Percentiles rank a stretch among this genome's conserved stretches.
Conservation (phyloP, 2,113 vertebrate species). For the Hepsetus odoe region DNA sequence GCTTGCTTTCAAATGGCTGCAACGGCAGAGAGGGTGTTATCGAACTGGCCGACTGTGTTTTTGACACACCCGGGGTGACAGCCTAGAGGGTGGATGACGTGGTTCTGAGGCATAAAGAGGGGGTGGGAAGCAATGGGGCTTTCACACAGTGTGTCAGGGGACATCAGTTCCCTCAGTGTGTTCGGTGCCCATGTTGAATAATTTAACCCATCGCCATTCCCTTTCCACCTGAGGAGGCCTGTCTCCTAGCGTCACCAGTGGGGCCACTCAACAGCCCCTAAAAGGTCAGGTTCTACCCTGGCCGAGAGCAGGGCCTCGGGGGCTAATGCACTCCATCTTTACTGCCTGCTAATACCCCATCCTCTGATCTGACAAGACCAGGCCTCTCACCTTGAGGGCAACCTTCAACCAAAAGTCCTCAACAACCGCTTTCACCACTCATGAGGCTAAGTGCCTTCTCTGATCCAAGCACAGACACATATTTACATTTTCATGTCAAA, state of each 20-base stretch:
- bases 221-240: conserved; percentile 83
- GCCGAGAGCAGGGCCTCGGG: conserved; percentile 45
- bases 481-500: conserved; percentile 49
- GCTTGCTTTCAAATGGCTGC: conserved; percentile 24
- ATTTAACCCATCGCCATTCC: conserved; percentile 79
- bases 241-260: conserved; percentile 82
- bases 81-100: conserved; percentile 46
- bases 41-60: conserved; percentile 14
- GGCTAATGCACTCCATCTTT: conserved; percentile 71
- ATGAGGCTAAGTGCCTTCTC: conserved; percentile 71
- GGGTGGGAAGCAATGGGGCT: conserved; percentile 41
- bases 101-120: conserved; percentile 33
- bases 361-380: conserved; percentile 69
- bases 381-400: conserved; percentile 70
- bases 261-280: conserved; percentile 79
- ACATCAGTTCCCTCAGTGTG: conserved; percentile 64
- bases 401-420: conserved; percentile 66
- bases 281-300: conserved; percentile 75
- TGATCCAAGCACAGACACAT: conserved; percentile 50
- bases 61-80: conserved; percentile 61
- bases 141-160: conserved; percentile 60
- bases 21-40: not conserved
- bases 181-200: conserved; percentile 75
- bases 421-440: conserved; percentile 32
- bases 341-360: conserved; percentile 62